Evolutionary conservation across 2,797 vertebrate species (phyloP).

Genomic region (Pseudochirops cupreus): DNA sequence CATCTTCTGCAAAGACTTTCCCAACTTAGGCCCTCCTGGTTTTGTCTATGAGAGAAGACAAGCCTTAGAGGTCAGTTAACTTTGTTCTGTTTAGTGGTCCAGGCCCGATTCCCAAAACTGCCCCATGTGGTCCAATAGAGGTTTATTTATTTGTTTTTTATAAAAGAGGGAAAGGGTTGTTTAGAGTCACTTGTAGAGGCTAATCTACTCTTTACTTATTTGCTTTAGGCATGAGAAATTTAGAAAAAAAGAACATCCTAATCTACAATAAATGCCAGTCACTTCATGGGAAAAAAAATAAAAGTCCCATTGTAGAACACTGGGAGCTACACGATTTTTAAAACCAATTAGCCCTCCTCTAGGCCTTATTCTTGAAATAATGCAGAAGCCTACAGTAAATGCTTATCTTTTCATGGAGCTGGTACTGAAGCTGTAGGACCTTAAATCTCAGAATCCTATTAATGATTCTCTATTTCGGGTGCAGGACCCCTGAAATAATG

Average conservation of each 20-base stretch:
- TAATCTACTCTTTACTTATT: background rate
- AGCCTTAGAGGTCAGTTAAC: background rate
- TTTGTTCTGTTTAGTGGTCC: background rate
- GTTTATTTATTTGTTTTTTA: background rate
- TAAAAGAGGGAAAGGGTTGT: background rate
- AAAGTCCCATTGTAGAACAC: background rate
- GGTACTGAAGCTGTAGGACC: background rate
- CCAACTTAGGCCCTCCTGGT: background rate
- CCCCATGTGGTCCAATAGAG: background rate
- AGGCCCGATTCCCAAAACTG: background rate
- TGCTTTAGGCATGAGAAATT: background rate
- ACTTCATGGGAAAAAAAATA: background rate
- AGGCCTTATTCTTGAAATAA: background rate
- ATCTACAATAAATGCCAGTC: background rate
- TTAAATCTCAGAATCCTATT: background rate
- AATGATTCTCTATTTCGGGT: background rate
- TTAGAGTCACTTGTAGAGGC: background rate
- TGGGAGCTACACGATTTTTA: background rate
- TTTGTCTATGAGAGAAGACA: background rate
- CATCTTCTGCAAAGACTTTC: background rate
- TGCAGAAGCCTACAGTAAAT: background rate
- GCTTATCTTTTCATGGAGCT: background rate
- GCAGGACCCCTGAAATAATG: background rate
- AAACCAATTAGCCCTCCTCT: background rate
- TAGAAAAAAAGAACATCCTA: background rate